Conservation (phyloP, 2,113 vertebrate species). For the Dipodomys spectabilis region DNA sequence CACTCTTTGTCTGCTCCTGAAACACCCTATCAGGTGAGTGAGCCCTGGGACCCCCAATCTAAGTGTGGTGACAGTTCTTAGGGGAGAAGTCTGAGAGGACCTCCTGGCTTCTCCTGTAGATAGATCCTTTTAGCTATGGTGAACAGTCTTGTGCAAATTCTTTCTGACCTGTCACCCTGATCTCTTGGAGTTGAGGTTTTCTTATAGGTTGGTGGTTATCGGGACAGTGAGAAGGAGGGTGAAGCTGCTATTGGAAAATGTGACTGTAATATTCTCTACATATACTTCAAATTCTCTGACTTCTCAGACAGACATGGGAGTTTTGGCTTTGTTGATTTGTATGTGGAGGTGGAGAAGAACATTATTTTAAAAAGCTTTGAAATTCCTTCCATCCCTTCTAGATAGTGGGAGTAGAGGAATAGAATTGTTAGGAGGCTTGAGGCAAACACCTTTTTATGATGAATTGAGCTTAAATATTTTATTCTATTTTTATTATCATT, state of each 20-base stretch:
- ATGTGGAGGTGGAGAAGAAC: not conserved
- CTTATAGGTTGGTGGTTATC: not conserved
- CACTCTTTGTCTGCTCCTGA: not conserved
- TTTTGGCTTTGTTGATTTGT: not conserved
- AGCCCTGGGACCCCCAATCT: not conserved
- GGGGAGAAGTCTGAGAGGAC: not conserved
- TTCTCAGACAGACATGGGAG: not conserved
- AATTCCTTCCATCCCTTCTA: not conserved
- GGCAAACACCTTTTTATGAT: not conserved
- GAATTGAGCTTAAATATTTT: not conserved
- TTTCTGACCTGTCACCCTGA: not conserved
- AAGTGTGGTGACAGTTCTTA: not conserved
- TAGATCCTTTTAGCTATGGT: not conserved
- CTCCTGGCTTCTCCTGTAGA: not conserved
- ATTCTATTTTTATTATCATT: too few species aligned
- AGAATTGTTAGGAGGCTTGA: not conserved
- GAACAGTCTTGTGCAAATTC: not conserved
- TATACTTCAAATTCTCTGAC: not conserved
- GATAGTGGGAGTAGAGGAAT: not conserved
- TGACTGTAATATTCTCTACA: not conserved
- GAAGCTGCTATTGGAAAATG: not conserved
- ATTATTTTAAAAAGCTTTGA: not conserved
- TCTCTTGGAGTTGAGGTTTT: fast-evolving
- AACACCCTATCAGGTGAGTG: not conserved
- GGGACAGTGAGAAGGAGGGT: not conserved